These are phyloP conservation scores for Thyatira batis DNA, from an alignment of 2,888 invertebrate genomes.

Conservation along the genomic window DNA sequence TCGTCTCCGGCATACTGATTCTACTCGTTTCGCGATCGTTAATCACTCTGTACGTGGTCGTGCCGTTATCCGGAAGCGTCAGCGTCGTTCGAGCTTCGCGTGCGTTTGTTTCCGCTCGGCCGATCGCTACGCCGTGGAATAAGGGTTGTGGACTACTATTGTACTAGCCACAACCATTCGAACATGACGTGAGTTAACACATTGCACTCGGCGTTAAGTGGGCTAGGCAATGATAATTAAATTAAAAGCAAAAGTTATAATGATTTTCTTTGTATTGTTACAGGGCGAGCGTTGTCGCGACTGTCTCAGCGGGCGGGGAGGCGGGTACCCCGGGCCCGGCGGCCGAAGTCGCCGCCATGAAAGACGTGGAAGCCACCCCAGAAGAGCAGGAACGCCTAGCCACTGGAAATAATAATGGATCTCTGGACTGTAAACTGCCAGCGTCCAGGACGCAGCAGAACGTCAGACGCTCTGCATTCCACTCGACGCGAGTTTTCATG, in stretches of 20 bases:
- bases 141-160: conserved; percentile 41
- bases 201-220: conserved; percentile 9
- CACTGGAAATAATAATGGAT: conserved; percentile 86
- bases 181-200: conserved; percentile 69
- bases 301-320: conserved; percentile 65
- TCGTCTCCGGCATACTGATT: conserved; percentile 35
- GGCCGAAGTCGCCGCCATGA: conserved; percentile 71
- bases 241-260: conserved; percentile 16
- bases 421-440: conserved; percentile 89
- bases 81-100: conserved; percentile 50
- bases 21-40: conserved; percentile 43
- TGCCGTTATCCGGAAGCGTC: conserved; percentile 61
- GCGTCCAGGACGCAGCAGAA: conserved; percentile 66
- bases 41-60: conserved; percentile 38
- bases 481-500: conserved; percentile 94
- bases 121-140: conserved; percentile 31
- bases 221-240: conserved; percentile 6
- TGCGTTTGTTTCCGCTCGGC: conserved; percentile 56
- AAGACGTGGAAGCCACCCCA: conserved; percentile 76
- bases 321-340: conserved; percentile 65
- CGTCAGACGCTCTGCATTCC: conserved; percentile 85
- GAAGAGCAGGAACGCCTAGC: conserved; percentile 78
- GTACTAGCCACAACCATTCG: conserved; percentile 22
- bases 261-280: conserved; percentile 52
- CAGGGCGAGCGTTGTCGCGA: conserved; percentile 66